Evolutionary conservation across 2,888 invertebrate genomes (phyloP).

Genomic region (Drosophila monieri): DNA sequence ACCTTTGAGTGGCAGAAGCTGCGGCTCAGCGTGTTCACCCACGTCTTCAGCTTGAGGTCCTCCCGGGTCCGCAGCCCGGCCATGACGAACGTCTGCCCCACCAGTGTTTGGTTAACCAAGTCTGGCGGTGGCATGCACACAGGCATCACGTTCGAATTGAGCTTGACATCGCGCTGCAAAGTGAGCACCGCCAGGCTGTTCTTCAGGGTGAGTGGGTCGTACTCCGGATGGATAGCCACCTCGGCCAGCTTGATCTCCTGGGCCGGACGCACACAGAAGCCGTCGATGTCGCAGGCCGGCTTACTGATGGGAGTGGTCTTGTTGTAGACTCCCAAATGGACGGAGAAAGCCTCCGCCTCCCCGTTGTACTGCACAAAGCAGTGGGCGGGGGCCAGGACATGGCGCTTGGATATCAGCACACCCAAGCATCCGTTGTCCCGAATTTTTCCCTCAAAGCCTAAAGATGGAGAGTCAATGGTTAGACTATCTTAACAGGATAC

Average conservation of each 20-base stretch:
- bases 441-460: slow-evolving; percentile 52
- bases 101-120: slow-evolving; percentile 42
- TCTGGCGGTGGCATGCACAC: slow-evolving; percentile 59
- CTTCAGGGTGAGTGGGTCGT: slow-evolving; percentile 55
- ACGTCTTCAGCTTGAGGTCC: slow-evolving; percentile 44
- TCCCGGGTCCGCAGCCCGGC: slow-evolving; percentile 42
- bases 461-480: not conserved
- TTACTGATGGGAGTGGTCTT: slow-evolving; percentile 42
- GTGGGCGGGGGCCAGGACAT: slow-evolving; percentile 63
- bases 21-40: slow-evolving; percentile 54
- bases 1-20: slow-evolving; percentile 40
- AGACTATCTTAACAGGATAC: too few relatives aligned
- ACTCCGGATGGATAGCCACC: slow-evolving; percentile 63
- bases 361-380: slow-evolving; percentile 61
- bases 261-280: slow-evolving; percentile 57
- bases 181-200: slow-evolving; percentile 57
- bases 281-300: slow-evolving; percentile 44
- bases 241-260: slow-evolving; percentile 56
- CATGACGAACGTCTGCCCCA: slow-evolving; percentile 47
- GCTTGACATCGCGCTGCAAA: slow-evolving; percentile 43
- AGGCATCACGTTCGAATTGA: slow-evolving; percentile 59
- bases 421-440: slow-evolving; percentile 50
- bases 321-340: slow-evolving; percentile 64
- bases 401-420: slow-evolving; percentile 57
- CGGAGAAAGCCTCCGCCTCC: slow-evolving; percentile 52